A percentile compares a stretch with the other conserved stretches of the same genome.
These are phyloP conservation scores for Amyelois transitella DNA, from an alignment of 1,140 invertebrate genomes.

Conservation along the genomic window DNA sequence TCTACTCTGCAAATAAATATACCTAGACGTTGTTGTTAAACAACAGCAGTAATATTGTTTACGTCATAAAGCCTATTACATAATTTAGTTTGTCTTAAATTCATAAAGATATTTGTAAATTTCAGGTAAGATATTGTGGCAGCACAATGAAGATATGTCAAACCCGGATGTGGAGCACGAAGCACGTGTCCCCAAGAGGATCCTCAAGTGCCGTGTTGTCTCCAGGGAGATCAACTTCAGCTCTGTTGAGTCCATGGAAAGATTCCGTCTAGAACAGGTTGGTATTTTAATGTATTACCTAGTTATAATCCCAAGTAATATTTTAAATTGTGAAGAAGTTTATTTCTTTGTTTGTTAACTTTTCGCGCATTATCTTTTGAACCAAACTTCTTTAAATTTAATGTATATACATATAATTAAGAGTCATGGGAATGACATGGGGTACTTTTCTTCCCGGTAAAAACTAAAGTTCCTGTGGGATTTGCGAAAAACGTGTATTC, in stretches of 20 bases:
- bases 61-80: background rate
- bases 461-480: too few relatives aligned
- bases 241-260: constrained; percentile 96
- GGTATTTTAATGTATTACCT: too few relatives aligned
- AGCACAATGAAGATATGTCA: constrained; percentile 97
- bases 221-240: constrained; percentile 99
- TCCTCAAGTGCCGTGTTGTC: constrained; percentile 95
- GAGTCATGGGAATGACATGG: too few relatives aligned
- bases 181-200: constrained; percentile 96
- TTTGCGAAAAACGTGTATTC: too few relatives aligned
- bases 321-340: too few relatives aligned
- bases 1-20: too few relatives aligned
- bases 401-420: too few relatives aligned
- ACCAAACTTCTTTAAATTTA: too few relatives aligned
- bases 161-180: constrained; percentile 94
- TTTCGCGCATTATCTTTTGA: too few relatives aligned
- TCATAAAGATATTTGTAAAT: constrained; percentile 16
- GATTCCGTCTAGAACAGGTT: constrained; percentile 97
- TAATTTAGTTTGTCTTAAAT: background rate
- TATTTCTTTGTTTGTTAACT: too few relatives aligned
- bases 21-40: background rate
- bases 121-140: constrained; percentile 95
- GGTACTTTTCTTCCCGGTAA: too few relatives aligned
- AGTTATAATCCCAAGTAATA: too few relatives aligned
- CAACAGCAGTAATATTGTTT: background rate